Conservation (phyloP, 2,797 vertebrate species). For the Pogonophryne albipinna region DNA sequence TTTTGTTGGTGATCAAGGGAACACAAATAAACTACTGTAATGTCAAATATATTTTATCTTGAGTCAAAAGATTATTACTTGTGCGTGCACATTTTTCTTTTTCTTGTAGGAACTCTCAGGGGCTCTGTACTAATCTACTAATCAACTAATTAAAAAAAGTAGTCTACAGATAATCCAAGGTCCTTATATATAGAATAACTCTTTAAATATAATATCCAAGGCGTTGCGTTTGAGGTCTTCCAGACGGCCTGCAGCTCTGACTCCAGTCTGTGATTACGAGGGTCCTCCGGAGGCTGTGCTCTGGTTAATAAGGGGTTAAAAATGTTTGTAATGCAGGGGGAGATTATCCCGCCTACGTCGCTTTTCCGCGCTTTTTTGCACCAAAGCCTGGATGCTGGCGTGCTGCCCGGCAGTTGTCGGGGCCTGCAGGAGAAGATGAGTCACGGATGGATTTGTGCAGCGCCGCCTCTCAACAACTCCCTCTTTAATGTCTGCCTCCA, state of each 20-base stretch:
- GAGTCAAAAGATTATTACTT: too few relatives aligned
- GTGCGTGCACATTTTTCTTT: too few relatives aligned
- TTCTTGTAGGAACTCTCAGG: too few relatives aligned
- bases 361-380: constrained; percentile 33
- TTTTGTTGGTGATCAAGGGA: not conserved
- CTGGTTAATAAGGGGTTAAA: constrained; percentile 51
- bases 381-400: constrained; percentile 61
- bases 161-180: not conserved
- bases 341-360: constrained; percentile 45
- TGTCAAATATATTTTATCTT: too few relatives aligned
- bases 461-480: constrained; percentile 37
- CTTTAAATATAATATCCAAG: not conserved
- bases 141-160: not conserved
- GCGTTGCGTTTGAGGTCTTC: not conserved
- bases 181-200: not conserved
- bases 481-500: constrained; percentile 7
- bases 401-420: constrained; percentile 55
- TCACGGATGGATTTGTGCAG: constrained; percentile 64
- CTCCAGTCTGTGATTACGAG: not conserved
- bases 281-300: constrained; percentile 46
- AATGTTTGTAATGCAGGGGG: constrained; percentile 37
- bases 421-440: constrained; percentile 61
- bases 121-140: not conserved
- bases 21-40: not conserved
- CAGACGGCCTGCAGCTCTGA: not conserved